Evolutionary conservation across 2,113 vertebrate genomes (phyloP), one percentile per base, ranked within the genome.

Genomic region (Tyrannus savana): DNA sequence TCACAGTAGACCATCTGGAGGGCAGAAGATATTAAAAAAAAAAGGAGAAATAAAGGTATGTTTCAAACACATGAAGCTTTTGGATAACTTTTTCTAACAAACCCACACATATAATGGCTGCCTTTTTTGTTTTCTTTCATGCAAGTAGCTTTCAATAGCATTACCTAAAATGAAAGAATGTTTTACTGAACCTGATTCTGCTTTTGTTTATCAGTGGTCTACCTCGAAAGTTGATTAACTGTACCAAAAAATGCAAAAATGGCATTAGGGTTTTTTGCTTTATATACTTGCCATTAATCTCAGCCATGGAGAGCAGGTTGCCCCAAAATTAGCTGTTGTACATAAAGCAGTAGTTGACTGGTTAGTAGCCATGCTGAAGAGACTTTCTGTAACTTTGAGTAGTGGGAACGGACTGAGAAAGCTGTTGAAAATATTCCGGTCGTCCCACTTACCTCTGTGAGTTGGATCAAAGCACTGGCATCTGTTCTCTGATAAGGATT

Each of bases 1-100:
- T 97, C 93, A 91, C 72, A 91, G 95, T 90, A 97, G 96, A 97
- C 97, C 97, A 97, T 97, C 96, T 97, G 97, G 96, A 98, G 97
- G 89, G 85, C 79, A 96, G 78, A 74, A 77, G 93, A 94, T 64
- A 72, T n/a, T 5, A 7, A 52, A 52, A 90, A 49, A 41, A 86
- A 18, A 28, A 22, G 25, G 19, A 9, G 39, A 78, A 95, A 89
- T 22, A 84, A 96, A 93, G 81, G 89, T 89, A 93, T 33, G 2
- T 93, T 97, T 97, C 93, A 87, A 94, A 80, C 37, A 69, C 92
- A 77, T 35, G 66, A 59, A 93, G 88, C 41, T 82, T 94, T 80
- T 42, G 33, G 86, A 88, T 90, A 44, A 58, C 55, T 83, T 91
- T 87, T 93, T 16, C 69, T 75, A 69, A 56, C 27, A 83, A 96